Percentiles rank a stretch among this genome's conserved stretches.
Conservation (phyloP, 1,140 invertebrate species). For the Brachionus calyciflorus region DNA sequence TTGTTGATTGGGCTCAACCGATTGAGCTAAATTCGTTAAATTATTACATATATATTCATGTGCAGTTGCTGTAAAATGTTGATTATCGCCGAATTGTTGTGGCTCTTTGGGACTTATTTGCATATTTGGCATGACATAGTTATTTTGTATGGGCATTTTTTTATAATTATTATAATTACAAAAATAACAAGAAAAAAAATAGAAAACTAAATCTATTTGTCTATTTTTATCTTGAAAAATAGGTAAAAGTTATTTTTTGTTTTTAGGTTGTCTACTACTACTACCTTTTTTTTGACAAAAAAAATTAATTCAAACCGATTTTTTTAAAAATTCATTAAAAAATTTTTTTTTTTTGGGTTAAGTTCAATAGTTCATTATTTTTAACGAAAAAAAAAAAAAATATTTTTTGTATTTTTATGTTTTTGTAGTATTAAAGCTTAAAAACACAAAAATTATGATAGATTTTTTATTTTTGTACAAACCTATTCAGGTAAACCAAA, state of each 20-base stretch:
- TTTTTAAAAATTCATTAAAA: no score
- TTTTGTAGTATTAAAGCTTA: no score
- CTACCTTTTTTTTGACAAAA: neutral
- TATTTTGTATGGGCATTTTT: constrained; percentile 22
- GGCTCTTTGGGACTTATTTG: neutral
- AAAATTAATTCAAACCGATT: neutral
- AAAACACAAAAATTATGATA: neutral
- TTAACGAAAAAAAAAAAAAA: neutral
- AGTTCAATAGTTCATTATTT: constrained; percentile 36
- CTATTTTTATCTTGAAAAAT: neutral
- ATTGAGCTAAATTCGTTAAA: constrained; percentile 3
- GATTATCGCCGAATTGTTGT: constrained; percentile 11
- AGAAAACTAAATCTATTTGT: neutral
- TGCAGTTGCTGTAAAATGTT: constrained; percentile 29
- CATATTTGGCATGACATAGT: neutral
- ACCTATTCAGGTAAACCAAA: constrained; percentile 7
- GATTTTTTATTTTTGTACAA: neutral
- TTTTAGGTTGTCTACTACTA: no score
- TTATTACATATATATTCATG: constrained; percentile 34
- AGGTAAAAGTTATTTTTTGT: neutral
- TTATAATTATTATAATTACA: neutral
- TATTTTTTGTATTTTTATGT: constrained; percentile 5
- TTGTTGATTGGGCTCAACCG: constrained; percentile 24
- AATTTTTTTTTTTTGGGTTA: neutral
- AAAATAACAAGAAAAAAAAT: neutral